These are phyloP conservation scores for Euspilapteryx auroguttella DNA, from an alignment of 2,888 invertebrate species.

Conservation along the genomic window DNA sequence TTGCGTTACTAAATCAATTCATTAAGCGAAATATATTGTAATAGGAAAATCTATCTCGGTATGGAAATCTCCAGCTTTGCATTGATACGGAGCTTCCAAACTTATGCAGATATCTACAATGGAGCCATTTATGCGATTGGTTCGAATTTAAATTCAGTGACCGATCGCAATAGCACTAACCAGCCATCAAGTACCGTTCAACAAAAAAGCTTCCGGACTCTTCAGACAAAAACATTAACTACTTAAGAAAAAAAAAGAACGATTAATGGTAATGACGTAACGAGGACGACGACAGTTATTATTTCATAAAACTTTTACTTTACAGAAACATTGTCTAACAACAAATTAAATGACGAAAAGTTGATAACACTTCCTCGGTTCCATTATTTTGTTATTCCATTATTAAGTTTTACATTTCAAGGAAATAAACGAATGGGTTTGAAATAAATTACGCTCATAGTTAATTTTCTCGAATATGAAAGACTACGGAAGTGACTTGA, in stretches of 20 bases:
- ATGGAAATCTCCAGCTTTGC: no score
- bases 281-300: constrained; percentile 1
- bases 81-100: no score
- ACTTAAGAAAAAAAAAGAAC: no score
- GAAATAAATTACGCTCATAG: constrained; percentile 14
- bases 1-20: no score
- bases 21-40: no score
- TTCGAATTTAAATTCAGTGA: constrained; percentile 4
- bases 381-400: constrained; percentile 14
- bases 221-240: no score
- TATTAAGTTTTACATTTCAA: constrained; percentile 14
- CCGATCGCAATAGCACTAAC: background rate
- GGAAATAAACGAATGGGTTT: constrained; percentile 12
- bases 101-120: no score
- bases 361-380: constrained; percentile 15
- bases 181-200: background rate
- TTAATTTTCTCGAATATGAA: constrained; percentile 12
- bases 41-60: no score
- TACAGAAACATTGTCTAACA: constrained; percentile 15
- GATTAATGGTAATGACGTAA: no score
- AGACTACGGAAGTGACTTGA: no score
- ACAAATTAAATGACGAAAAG: constrained; percentile 18
- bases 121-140: constrained; percentile 4
- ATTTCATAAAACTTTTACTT: constrained; percentile 4
- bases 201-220: no score